Percentiles rank a stretch among this genome's conserved stretches.
phyloP scores from a whole-genome alignment of 2,113 vertebrate species.

The Onychorhynchus coronatus region DNA sequence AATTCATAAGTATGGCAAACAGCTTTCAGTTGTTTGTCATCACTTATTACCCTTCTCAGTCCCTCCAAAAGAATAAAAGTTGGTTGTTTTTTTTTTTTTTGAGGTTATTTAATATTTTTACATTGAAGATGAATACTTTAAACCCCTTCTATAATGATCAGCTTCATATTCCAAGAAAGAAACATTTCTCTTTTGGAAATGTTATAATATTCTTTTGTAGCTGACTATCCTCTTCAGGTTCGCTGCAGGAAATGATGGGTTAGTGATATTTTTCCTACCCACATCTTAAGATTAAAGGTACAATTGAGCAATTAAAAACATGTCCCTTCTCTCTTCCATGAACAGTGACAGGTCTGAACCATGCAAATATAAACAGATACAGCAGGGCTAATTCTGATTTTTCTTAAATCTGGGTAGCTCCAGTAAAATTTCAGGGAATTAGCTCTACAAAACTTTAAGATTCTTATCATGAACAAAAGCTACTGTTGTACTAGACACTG shows the following conservation, averaged over 20 bases:
- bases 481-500: not conserved
- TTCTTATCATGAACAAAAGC: not conserved
- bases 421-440: not conserved
- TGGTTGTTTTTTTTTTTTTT: conserved; percentile 13
- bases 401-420: not conserved
- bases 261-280: not conserved
- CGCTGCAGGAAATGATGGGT: not conserved
- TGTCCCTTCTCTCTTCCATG: not conserved
- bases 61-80: not conserved
- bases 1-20: not conserved
- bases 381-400: not conserved
- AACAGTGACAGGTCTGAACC: not conserved
- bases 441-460: not conserved
- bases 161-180: not conserved
- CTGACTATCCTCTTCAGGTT: not conserved
- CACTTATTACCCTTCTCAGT: not conserved
- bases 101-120: not conserved
- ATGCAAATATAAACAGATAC: not conserved
- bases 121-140: not conserved
- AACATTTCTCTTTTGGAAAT: not conserved
- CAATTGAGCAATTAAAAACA: not conserved
- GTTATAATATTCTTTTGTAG: not conserved
- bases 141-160: not conserved
- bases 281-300: not conserved
- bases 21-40: conserved; percentile 3